Evolutionary conservation across 2,888 invertebrate species (phyloP).

Genomic region (Lycocerus yunnanus): DNA sequence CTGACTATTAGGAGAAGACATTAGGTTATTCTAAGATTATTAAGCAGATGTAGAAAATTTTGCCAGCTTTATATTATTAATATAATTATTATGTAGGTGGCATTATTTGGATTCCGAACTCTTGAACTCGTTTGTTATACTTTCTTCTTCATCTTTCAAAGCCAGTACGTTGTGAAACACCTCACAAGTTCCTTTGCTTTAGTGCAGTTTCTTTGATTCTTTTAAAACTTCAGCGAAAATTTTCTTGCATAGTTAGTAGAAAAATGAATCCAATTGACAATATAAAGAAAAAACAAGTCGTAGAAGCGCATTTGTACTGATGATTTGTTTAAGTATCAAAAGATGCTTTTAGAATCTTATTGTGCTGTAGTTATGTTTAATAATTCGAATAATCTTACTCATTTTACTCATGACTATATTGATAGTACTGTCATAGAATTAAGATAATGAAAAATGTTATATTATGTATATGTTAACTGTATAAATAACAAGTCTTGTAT

Average conservation of each 20-base stretch:
- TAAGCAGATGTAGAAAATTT: not conserved
- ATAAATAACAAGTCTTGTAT: slow-evolving; percentile 34
- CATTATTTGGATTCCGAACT: not conserved
- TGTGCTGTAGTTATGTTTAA: slow-evolving; percentile 3
- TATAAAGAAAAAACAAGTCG: not conserved
- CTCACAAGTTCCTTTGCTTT: not conserved
- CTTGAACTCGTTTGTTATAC: not conserved
- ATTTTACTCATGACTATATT: slow-evolving; percentile 11
- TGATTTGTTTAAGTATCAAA: not conserved
- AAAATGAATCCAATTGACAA: not conserved
- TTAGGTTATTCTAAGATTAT: not conserved
- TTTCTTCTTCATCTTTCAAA: not conserved
- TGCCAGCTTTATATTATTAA: not conserved
- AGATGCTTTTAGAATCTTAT: slow-evolving; percentile 4
- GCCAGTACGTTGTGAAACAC: not conserved
- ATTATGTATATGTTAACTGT: slow-evolving; percentile 48
- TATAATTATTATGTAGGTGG: not conserved
- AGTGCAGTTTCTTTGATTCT: not conserved
- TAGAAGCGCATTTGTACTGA: slow-evolving; percentile 1
- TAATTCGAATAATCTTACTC: slow-evolving; percentile 10
- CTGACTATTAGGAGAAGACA: not conserved
- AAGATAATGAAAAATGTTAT: slow-evolving; percentile 33
- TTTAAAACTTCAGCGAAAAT: not conserved
- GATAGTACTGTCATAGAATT: slow-evolving; percentile 9
- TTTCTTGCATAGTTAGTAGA: not conserved